These are phyloP conservation scores for Pollenia amentaria DNA, from an alignment of 2,888 invertebrate species.

Conservation along the genomic window DNA sequence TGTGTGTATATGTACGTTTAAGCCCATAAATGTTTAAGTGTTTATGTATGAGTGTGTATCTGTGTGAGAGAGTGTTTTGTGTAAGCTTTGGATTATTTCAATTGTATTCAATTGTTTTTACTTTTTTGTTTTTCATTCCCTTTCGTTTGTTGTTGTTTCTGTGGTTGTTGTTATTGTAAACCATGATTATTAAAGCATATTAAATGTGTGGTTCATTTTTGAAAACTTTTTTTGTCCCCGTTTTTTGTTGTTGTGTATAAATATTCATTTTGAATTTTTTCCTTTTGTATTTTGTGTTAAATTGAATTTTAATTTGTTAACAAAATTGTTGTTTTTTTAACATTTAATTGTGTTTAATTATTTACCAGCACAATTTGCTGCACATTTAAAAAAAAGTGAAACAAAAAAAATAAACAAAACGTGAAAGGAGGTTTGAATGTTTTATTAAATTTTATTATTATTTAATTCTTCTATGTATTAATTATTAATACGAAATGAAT, in stretches of 20 bases:
- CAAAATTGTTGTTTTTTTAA: conserved; percentile 69
- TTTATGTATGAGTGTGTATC: not conserved
- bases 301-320: conserved; percentile 73
- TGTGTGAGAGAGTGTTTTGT: conserved; percentile 5
- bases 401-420: not conserved
- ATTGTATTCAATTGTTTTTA: conserved; percentile 49
- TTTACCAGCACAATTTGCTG: conserved; percentile 67
- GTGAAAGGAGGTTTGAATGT: conserved; percentile 52
- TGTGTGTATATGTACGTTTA: not conserved
- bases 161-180: conserved; percentile 50
- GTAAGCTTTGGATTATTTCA: conserved; percentile 66
- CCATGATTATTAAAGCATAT: conserved; percentile 72
- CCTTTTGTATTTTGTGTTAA: conserved; percentile 58
- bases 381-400: conserved; percentile 6
- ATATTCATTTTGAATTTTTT: conserved; percentile 36
- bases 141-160: conserved; percentile 15
- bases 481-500: conserved; percentile 65
- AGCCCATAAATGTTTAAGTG: not conserved
- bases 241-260: conserved; percentile 29
- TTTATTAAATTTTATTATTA: conserved; percentile 63
- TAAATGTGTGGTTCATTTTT: conserved; percentile 69
- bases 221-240: conserved; percentile 29
- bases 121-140: conserved; percentile 3
- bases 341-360: conserved; percentile 73
- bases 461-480: conserved; percentile 55